These are phyloP conservation scores for Ophthalmolycus amberensis DNA, from an alignment of 2,113 vertebrate species.

Conservation along the genomic window DNA sequence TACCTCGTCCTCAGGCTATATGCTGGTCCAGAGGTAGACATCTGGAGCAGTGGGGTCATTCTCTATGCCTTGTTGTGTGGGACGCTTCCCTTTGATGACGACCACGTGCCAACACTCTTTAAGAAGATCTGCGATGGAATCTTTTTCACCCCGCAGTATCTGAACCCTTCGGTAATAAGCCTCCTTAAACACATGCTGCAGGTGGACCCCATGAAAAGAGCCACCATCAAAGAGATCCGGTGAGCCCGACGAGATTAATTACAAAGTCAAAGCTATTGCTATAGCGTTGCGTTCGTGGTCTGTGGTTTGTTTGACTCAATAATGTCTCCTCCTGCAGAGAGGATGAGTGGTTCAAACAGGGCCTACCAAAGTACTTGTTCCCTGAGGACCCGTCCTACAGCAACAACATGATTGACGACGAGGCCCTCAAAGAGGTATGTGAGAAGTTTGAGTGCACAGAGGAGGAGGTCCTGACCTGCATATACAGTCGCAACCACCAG, in stretches of 20 bases:
- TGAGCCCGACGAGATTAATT: slow-evolving; percentile 66
- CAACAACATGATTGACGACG: slow-evolving; percentile 97
- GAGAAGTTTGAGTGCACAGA: slow-evolving; percentile 98
- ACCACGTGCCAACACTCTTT: slow-evolving; percentile 98
- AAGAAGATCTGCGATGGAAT: slow-evolving; percentile 99
- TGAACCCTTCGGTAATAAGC: slow-evolving; percentile 92
- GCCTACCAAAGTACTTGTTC: slow-evolving; percentile 97
- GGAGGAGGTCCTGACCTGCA: slow-evolving; percentile 94
- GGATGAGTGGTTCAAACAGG: slow-evolving; percentile 98
- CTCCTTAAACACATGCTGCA: slow-evolving; percentile 98
- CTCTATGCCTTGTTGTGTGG: slow-evolving; percentile 97
- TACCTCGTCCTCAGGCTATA: slow-evolving; percentile 85
- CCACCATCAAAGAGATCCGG: slow-evolving; percentile 97
- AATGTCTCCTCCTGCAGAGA: slow-evolving; percentile 81
- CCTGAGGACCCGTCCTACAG: slow-evolving; percentile 97
- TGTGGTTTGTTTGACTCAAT: background rate
- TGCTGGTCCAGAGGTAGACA: slow-evolving; percentile 97
- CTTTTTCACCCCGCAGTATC: slow-evolving; percentile 97
- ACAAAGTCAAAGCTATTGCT: background rate
- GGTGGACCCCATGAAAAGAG: slow-evolving; percentile 99
- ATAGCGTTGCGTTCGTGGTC: background rate
- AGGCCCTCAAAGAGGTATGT: slow-evolving; percentile 98
- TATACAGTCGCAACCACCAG: slow-evolving; percentile 95
- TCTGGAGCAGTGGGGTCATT: slow-evolving; percentile 99
- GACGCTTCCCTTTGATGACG: slow-evolving; percentile 97